These are phyloP conservation scores for Drymodes brunneopygia DNA, from an alignment of 2,113 vertebrate genomes.

Conservation along the genomic window DNA sequence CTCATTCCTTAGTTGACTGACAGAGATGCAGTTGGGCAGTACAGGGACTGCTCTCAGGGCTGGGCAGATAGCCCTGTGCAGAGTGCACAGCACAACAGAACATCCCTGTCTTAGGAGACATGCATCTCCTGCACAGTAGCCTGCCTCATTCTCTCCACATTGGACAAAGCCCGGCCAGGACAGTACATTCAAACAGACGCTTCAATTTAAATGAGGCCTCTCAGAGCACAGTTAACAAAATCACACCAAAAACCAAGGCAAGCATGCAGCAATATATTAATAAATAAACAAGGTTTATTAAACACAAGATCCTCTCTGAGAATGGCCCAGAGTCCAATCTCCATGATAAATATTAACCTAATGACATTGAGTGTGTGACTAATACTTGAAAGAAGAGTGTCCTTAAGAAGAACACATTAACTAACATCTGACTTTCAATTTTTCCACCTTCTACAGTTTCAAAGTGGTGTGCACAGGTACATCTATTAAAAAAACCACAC, in stretches of 20 bases:
- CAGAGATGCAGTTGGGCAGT: not conserved
- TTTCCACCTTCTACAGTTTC: not conserved
- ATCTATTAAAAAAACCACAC: not conserved
- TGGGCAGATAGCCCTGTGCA: not conserved
- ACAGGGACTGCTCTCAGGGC: not conserved
- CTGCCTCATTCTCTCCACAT: not conserved
- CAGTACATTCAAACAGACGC: not conserved
- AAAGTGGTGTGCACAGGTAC: not conserved
- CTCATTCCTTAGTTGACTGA: not conserved
- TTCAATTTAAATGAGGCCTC: not conserved
- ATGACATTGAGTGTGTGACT: not conserved
- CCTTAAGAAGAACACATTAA: not conserved
- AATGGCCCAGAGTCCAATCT: not conserved
- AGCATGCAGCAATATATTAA: not conserved
- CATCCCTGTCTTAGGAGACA: not conserved
- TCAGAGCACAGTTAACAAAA: not conserved
- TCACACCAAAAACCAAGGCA: not conserved
- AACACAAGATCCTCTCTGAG: not conserved
- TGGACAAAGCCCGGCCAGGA: not conserved
- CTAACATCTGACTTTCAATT: not conserved
- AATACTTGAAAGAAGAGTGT: not conserved
- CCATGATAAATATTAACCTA: not conserved
- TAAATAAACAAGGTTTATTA: not conserved
- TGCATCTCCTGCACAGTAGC: not conserved
- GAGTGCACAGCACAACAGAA: not conserved